These are phyloP conservation scores for Nomada flava DNA, from an alignment of 2,888 invertebrate genomes.

Conservation along the genomic window DNA sequence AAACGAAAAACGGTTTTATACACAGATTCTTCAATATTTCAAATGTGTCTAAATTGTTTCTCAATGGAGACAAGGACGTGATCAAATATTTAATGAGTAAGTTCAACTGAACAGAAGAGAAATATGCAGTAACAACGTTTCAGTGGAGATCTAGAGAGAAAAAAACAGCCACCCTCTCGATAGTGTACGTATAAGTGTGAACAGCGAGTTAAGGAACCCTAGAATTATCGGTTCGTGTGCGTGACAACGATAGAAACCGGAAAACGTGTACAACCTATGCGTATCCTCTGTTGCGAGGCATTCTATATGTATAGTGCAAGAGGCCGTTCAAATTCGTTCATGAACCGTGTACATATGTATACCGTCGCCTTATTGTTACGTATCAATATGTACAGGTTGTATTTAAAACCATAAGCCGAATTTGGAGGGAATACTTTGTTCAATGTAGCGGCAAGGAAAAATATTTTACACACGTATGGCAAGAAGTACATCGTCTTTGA, in stretches of 20 bases:
- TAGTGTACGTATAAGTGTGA: slow-evolving; percentile 68
- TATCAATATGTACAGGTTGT: slow-evolving; percentile 10
- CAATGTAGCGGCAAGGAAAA: background rate
- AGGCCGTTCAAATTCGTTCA: slow-evolving; percentile 41
- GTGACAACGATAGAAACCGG: slow-evolving; percentile 35
- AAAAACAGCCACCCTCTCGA: slow-evolving; percentile 78
- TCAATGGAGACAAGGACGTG: no score
- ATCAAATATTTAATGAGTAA: background rate
- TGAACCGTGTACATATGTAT: slow-evolving; percentile 33
- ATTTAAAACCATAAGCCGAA: background rate
- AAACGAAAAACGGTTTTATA: background rate
- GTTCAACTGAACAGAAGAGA: background rate
- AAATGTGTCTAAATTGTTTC: no score
- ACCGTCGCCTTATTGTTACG: slow-evolving; percentile 22
- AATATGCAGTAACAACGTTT: slow-evolving; percentile 62
- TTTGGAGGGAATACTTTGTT: background rate
- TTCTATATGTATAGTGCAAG: slow-evolving; percentile 5
- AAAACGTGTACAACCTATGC: slow-evolving; percentile 38
- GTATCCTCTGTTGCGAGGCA: slow-evolving; percentile 7
- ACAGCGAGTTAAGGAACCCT: slow-evolving; percentile 68
- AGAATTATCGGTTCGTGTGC: slow-evolving; percentile 52
- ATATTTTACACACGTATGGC: background rate
- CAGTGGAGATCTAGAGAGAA: slow-evolving; percentile 68
- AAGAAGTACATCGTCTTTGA: background rate
- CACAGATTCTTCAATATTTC: background rate